These are phyloP conservation scores for Toxotes jaculatrix DNA, from an alignment of 2,113 vertebrate species.

Conservation along the genomic window DNA sequence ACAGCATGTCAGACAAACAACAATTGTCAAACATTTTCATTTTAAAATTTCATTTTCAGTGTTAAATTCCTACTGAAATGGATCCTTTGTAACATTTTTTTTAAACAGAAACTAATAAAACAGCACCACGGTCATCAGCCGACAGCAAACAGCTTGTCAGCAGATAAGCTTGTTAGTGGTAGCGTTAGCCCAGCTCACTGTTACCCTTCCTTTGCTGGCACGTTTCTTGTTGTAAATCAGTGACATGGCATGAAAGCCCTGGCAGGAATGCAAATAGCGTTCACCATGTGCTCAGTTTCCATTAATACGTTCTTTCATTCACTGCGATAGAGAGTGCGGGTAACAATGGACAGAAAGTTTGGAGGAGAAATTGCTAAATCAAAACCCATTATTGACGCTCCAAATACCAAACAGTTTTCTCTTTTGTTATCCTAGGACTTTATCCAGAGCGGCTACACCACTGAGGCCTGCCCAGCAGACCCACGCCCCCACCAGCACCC, in stretches of 20 bases:
- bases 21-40: too few relatives aligned
- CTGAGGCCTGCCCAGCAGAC: constrained; percentile 80
- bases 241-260: neutral
- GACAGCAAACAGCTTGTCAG: neutral
- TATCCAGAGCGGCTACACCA: constrained; percentile 91
- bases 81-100: neutral
- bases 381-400: neutral
- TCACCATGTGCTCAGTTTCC: too few relatives aligned
- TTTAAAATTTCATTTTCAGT: neutral
- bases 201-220: too few relatives aligned
- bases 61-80: neutral
- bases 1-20: too few relatives aligned
- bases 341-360: neutral
- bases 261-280: neutral
- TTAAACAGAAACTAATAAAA: neutral
- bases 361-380: neutral
- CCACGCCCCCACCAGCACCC: constrained; percentile 82
- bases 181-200: neutral
- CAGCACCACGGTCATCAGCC: neutral
- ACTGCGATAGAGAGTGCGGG: neutral
- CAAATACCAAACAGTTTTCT: neutral
- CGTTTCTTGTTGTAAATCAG: neutral
- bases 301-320: neutral
- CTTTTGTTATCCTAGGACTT: constrained; percentile 74
- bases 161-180: neutral